Conservation (phyloP, 2,113 vertebrate species). For the Chrysemys picta region DNA sequence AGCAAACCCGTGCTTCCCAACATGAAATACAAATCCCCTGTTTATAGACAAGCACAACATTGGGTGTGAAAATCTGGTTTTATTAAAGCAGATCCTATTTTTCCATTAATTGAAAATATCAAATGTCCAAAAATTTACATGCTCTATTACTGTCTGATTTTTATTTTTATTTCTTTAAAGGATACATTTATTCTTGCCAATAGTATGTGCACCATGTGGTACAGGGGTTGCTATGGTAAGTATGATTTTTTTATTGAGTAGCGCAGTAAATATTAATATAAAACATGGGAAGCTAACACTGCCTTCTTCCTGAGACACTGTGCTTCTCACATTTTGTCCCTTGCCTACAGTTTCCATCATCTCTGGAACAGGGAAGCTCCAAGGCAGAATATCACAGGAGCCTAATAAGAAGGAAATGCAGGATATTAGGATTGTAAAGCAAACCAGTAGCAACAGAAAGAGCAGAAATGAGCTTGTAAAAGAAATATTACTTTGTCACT, state of each 20-base stretch:
- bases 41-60: neutral
- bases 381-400: neutral
- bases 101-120: neutral
- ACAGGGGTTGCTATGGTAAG: slow-evolving; percentile 45
- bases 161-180: slow-evolving; percentile 53
- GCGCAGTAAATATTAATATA: slow-evolving; percentile 46
- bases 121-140: neutral
- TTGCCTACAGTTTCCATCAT: neutral
- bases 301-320: neutral
- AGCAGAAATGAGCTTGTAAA: neutral
- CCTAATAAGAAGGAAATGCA: neutral
- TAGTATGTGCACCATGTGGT: neutral
- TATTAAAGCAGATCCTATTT: neutral
- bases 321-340: neutral
- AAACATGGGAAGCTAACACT: slow-evolving; percentile 21
- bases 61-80: slow-evolving; percentile 13
- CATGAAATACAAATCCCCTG: neutral
- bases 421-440: neutral
- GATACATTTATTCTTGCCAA: neutral
- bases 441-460: neutral
- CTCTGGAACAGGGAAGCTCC: neutral
- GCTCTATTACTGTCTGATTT: slow-evolving; percentile 10
- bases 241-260: slow-evolving; percentile 32
- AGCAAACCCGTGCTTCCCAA: neutral
- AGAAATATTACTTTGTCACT: neutral